Percentiles rank a stretch among this genome's conserved stretches.
Conservation (phyloP, 2,113 vertebrate species). For the Anarrhichthys ocellatus region DNA sequence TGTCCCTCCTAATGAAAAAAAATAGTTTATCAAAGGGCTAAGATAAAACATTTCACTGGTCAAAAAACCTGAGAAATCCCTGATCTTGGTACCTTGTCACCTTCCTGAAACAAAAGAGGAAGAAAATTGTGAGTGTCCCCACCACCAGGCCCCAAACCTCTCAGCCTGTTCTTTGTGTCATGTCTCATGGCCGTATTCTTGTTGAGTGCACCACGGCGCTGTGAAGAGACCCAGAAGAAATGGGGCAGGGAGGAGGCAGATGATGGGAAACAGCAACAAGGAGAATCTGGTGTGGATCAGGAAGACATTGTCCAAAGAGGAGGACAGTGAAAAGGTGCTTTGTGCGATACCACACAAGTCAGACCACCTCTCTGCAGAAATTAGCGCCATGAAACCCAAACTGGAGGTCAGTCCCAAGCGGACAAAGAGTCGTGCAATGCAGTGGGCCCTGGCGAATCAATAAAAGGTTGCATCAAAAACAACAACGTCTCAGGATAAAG, state of each 20-base stretch:
- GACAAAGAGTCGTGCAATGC: slow-evolving; percentile 8
- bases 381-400: slow-evolving; percentile 33
- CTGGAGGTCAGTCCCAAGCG: slow-evolving; percentile 10
- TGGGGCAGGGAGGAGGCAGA: slow-evolving; percentile 14
- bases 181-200: not conserved
- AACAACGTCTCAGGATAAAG: slow-evolving; percentile 14
- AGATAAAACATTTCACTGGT: slow-evolving; percentile 25
- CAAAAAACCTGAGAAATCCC: not conserved
- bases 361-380: slow-evolving; percentile 31
- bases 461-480: not conserved
- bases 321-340: not conserved
- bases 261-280: slow-evolving; percentile 2
- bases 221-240: slow-evolving; percentile 16
- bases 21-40: slow-evolving; percentile 7
- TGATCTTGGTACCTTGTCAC: not conserved
- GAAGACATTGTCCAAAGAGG: slow-evolving; percentile 10
- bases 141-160: slow-evolving; percentile 20
- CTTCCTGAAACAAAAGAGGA: slow-evolving; percentile 33
- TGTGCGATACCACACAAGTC: slow-evolving; percentile 9
- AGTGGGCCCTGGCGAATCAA: not conserved
- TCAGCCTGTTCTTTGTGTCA: not conserved
- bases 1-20: slow-evolving; percentile 19
- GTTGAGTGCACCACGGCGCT: slow-evolving; percentile 12
- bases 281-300: not conserved
- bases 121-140: slow-evolving; percentile 5